Evolutionary conservation across 2,113 vertebrate genomes (phyloP), one percentile per base, ranked within the genome.

Genomic region (Varanus salvator): DNA sequence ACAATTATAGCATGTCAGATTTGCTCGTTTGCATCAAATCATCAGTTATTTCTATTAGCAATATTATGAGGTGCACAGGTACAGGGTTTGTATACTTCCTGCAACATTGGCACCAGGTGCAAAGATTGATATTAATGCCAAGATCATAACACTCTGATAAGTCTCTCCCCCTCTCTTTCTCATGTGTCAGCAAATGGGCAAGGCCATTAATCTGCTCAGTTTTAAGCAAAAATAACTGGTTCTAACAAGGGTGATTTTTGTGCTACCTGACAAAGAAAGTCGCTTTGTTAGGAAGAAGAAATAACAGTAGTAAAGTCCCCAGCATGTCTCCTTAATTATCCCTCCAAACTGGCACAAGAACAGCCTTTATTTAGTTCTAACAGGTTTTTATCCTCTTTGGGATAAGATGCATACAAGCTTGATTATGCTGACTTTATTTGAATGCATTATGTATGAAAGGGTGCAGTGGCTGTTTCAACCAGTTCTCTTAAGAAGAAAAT

Each of bases 11-110:
- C 6, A 89, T 69, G 81, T 92, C 94, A 94, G 93, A 84, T 97
- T 96, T 80, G 94, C 89, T 97, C 95, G 8, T 94, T 95, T 50
- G 94, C 91, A 93, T 93, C 96, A 96, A 90, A 97, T 96, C 91
- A 96, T 92, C 94, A 95, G 89, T 97, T 96, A 96, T 95, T 97
- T 92, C 78, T 92, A 66, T 88, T 72, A 82, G 84, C 57, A 80
- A 94, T 94, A 87, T 88, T 23, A 3, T 0, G 69, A 94, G 93
- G 90, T 84, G 81, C 23, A 71, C 88, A 93, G 94, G 93, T 94
- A 94, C 75, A 93, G 89, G 88, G 84, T 38, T 80, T 85, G 48
- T 86, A 94, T 93, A 87, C 92, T 57, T 82, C 38, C 2, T 50
- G 0, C 90, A 89, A 81, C 87, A 8, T 82, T 83, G 95, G 93